Evolutionary conservation across 2,113 vertebrate genomes (phyloP).

Genomic region (Amazona guildingii): DNA sequence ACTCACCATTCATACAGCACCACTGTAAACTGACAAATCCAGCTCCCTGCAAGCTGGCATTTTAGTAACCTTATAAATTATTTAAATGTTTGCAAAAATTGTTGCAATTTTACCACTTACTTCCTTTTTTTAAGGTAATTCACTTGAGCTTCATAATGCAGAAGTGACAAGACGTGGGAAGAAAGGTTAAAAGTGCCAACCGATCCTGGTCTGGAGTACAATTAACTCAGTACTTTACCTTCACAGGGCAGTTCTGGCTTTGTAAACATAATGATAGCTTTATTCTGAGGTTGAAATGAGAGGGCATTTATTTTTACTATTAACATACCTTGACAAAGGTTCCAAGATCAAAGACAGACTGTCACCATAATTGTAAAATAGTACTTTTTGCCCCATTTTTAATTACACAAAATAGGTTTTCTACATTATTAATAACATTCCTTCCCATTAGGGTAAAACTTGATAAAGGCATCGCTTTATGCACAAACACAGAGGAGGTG

Average conservation of each 20-base stretch:
- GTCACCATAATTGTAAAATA: slow-evolving; percentile 43
- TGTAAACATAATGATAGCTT: slow-evolving; percentile 43
- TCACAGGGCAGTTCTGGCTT: slow-evolving; percentile 13
- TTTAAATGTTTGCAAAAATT: slow-evolving; percentile 4
- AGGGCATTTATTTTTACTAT: not conserved
- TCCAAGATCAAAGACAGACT: slow-evolving; percentile 37
- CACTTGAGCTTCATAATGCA: not conserved
- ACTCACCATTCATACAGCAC: not conserved
- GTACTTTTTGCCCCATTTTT: slow-evolving; percentile 22
- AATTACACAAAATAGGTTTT: slow-evolving; percentile 41
- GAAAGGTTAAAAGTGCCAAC: slow-evolving; percentile 22
- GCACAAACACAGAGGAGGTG: not conserved
- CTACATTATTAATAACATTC: slow-evolving; percentile 5
- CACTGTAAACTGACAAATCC: not conserved
- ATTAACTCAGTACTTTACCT: slow-evolving; percentile 9
- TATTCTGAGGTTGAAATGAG: not conserved
- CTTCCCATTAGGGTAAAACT: not conserved
- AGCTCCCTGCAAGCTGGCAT: not conserved
- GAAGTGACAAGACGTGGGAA: not conserved
- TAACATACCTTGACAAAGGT: slow-evolving; percentile 33
- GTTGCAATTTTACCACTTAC: not conserved
- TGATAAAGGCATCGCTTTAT: not conserved
- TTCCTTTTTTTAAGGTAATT: slow-evolving; percentile 2
- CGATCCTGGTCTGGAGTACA: not conserved
- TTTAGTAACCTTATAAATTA: slow-evolving; percentile 20